Base-by-base conservation (phyloP, 2,113 vertebrate species). In the Podarcis cretensis region DNA sequence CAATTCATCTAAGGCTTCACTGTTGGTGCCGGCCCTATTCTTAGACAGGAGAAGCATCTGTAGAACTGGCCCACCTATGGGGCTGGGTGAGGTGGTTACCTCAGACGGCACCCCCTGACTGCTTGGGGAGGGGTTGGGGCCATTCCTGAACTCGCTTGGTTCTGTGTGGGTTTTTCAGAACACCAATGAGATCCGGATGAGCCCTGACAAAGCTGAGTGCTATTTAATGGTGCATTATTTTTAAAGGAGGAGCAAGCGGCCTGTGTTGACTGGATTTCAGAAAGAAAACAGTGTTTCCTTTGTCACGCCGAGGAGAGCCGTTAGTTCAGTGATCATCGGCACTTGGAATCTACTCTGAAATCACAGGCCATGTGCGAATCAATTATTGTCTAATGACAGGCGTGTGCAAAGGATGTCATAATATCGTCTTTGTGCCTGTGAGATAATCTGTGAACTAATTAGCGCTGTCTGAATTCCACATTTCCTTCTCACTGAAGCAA, bases 381-480 rank as follows among this genome's bases (percentile, higher is more conserved):
- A 63, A 10, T 92, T 76, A 71, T 59, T 83, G 91, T 88, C 91
- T 91, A 90, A 86, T 25, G 18, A 89, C 43, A 10, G 83, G 81
- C 81, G 81, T 0, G 74, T 81, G 89, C 76, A 87, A 68, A 32
- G 57, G 59, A 0, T 43, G 77, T 3, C 37, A 84, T 86, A 94
- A 94, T 81, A 89, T 65, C 75, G 74, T 74, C 85, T 93, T 91
- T 94, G 92, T 94, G 89, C 89, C 90, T 89, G 90, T 90, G 92
- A 96, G 95, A 87, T 30, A 88, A 92, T 78, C 94, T 92, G 92
- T 94, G 93, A 92, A 91, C 0, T 91, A 88, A 95, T 94, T 92
- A 90, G 68, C 16, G 13, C 74, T 54, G 83, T 88, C 92, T 90
- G 85, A 93, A 91, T 90, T 81, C 63, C 86, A 73, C 79, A n/a